Evolutionary conservation across 2,888 invertebrate species (phyloP).

Genomic region (Onchidella celtica): DNA sequence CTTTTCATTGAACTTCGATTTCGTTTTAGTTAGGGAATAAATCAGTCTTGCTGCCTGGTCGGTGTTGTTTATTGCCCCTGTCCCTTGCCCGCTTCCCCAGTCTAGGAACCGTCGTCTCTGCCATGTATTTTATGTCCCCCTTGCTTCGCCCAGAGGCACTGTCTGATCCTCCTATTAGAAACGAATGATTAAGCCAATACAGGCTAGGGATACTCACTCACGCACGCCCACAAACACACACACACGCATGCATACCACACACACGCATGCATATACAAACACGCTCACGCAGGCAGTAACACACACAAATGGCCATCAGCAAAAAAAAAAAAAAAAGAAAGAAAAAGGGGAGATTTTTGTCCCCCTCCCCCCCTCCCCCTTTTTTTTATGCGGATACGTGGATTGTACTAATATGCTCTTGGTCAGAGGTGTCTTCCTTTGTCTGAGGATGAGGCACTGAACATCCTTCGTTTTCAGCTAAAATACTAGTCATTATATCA

Average conservation of each 20-base stretch:
- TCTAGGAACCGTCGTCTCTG: neutral
- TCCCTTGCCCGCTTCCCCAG: neutral
- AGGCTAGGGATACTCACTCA: neutral
- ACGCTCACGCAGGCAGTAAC: too few relatives aligned
- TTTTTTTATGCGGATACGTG: too few relatives aligned
- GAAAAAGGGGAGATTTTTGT: too few relatives aligned
- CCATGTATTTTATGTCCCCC: constrained; percentile 30
- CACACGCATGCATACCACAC: neutral
- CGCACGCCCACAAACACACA: neutral
- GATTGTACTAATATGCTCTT: too few relatives aligned
- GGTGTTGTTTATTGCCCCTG: constrained; percentile 13
- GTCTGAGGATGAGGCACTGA: too few relatives aligned
- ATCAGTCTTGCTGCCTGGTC: constrained; percentile 7
- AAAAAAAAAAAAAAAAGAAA: too few relatives aligned
- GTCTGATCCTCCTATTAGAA: constrained; percentile 11
- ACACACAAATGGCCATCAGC: too few relatives aligned
- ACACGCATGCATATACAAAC: too few relatives aligned
- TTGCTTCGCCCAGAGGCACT: neutral
- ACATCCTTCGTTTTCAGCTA: too few relatives aligned
- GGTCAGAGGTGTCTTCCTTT: too few relatives aligned
- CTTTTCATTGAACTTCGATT: constrained; percentile 44
- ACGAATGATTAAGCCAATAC: constrained; percentile 19
- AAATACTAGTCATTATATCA: too few relatives aligned
- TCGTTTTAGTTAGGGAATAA: constrained; percentile 28
- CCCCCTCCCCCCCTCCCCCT: too few relatives aligned